Conservation (phyloP, 2,888 invertebrate species). For the Lasioglossum leucozonium region DNA sequence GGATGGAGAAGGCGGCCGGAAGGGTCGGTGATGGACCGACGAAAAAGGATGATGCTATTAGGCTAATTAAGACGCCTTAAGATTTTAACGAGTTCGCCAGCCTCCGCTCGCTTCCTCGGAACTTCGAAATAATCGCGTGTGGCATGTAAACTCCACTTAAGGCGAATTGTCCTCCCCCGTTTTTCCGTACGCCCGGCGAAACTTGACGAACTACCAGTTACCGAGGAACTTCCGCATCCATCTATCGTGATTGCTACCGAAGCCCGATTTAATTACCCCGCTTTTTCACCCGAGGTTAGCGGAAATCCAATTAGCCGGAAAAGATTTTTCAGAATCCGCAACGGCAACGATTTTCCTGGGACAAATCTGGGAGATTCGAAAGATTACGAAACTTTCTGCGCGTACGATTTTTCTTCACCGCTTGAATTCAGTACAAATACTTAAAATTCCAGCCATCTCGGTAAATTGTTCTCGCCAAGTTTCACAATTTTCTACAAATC, state of each 20-base stretch:
- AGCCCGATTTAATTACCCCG: background rate
- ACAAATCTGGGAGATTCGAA: too few species aligned
- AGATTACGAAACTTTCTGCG: background rate
- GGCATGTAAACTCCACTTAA: constrained; percentile 50
- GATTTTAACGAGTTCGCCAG: constrained; percentile 70
- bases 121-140: constrained; percentile 55
- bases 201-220: constrained; percentile 1
- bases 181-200: background rate
- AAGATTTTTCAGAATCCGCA: background rate
- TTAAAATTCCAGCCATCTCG: too few species aligned
- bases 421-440: too few species aligned
- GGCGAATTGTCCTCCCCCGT: background rate
- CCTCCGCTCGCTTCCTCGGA: constrained; percentile 32
- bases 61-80: constrained; percentile 75
- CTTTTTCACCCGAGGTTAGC: background rate
- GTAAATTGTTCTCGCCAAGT: too few species aligned
- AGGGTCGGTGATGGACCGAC: constrained; percentile 65
- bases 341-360: background rate
- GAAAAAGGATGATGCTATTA: constrained; percentile 76
- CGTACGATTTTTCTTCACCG: too few species aligned
- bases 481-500: background rate
- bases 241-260: background rate
- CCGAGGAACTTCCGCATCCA: background rate
- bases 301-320: background rate
- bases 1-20: constrained; percentile 61